These are phyloP conservation scores for Zaprionus capensis DNA, from an alignment of 1,140 invertebrate species.

Conservation along the genomic window DNA sequence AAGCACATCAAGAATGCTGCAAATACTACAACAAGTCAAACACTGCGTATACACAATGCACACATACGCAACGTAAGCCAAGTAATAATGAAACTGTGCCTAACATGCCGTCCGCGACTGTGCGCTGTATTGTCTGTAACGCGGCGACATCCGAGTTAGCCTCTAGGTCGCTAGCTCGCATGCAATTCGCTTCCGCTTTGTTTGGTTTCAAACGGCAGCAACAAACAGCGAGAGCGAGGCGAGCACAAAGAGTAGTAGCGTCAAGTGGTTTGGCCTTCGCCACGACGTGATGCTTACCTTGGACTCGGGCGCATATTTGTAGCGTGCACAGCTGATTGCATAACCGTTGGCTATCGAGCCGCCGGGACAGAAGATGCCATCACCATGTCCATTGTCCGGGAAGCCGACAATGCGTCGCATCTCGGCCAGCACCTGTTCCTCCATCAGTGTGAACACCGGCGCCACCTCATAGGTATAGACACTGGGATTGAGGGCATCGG, in stretches of 20 bases:
- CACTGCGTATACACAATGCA: constrained; percentile 7
- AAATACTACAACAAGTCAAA: background rate
- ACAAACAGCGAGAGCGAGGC: background rate
- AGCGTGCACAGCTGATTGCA: constrained; percentile 95
- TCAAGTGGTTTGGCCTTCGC: constrained; percentile 44
- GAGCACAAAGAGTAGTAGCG: constrained; percentile 9
- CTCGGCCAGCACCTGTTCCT: constrained; percentile 90
- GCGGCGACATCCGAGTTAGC: constrained; percentile 25
- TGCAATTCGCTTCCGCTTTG: constrained; percentile 35
- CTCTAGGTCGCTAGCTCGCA: constrained; percentile 26
- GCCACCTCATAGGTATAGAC: constrained; percentile 97
- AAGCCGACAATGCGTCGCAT: constrained; percentile 96
- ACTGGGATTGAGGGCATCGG: constrained; percentile 93
- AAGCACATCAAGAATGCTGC: no score
- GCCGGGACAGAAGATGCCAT: constrained; percentile 97
- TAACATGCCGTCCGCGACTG: constrained; percentile 4
- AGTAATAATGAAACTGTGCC: background rate
- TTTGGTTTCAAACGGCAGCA: constrained; percentile 29
- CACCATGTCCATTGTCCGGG: constrained; percentile 87
- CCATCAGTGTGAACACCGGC: constrained; percentile 94
- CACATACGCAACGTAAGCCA: constrained; percentile 8
- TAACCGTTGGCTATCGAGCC: constrained; percentile 98
- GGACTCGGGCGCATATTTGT: constrained; percentile 90
- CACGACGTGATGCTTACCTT: constrained; percentile 87
- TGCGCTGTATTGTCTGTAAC: constrained; percentile 16